Conservation (phyloP, 2,113 vertebrate genomes). For the Cavia aperea region DNA sequence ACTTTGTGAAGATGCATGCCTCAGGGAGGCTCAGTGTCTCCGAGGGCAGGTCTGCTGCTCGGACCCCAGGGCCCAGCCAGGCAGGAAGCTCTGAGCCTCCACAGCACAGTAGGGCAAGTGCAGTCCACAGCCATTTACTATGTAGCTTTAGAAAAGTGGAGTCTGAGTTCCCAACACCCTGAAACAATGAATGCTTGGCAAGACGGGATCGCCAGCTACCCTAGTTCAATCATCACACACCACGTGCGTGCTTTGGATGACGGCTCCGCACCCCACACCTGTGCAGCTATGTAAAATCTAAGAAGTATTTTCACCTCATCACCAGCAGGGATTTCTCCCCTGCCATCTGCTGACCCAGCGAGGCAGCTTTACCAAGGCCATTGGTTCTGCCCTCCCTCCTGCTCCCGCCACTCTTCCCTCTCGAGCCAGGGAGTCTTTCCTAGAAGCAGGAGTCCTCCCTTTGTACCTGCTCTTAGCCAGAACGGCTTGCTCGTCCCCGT, state of each 20-base stretch:
- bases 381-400: not conserved
- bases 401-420: not conserved
- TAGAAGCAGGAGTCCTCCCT: not conserved
- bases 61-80: not conserved
- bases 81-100: not conserved
- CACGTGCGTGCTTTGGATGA: not conserved
- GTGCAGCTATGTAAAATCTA: not conserved
- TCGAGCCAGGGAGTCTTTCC: not conserved
- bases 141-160: not conserved
- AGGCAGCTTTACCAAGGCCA: not conserved
- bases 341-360: not conserved
- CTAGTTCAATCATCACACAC: not conserved
- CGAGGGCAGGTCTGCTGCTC: not conserved
- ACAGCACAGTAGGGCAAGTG: not conserved
- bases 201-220: not conserved
- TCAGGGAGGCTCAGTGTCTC: not conserved
- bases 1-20: not conserved
- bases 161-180: not conserved
- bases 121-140: not conserved
- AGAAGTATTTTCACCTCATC: not conserved
- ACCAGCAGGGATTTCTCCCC: not conserved
- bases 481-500: not conserved
- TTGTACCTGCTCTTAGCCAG: not conserved
- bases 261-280: not conserved
- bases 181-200: not conserved